Evolutionary conservation across 1,140 invertebrate species (phyloP).

Genomic region (Habropoda laboriosa): DNA sequence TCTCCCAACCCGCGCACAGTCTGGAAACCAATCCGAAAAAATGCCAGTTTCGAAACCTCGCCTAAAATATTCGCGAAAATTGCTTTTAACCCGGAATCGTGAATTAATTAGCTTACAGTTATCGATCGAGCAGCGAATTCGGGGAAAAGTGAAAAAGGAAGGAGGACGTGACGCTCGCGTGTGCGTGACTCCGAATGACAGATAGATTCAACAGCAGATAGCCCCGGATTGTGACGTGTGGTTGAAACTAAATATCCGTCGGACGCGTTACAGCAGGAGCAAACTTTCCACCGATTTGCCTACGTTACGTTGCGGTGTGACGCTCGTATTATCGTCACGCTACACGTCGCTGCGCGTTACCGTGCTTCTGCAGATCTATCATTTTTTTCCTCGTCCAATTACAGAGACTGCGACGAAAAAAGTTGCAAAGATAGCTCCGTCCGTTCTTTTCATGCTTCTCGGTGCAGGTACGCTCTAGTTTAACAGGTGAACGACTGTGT

Average conservation of each 20-base stretch:
- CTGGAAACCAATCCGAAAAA: slow-evolving; percentile 71
- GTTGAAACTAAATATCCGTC: slow-evolving; percentile 29
- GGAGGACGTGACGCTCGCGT: slow-evolving; percentile 4
- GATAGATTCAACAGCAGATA: not conserved
- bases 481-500: no score
- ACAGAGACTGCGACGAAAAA: no score
- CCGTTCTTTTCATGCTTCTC: no score
- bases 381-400: not conserved
- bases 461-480: no score
- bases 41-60: slow-evolving; percentile 69
- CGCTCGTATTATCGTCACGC: not conserved
- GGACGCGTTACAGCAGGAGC: slow-evolving; percentile 15
- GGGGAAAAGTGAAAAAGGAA: slow-evolving; percentile 23
- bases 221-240: slow-evolving; percentile 1
- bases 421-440: not conserved
- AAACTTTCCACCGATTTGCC: slow-evolving; percentile 20
- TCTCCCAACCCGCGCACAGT: slow-evolving; percentile 35
- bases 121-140: no score
- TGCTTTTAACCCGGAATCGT: no score
- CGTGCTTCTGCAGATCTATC: not conserved
- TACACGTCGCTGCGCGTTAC: not conserved
- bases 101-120: slow-evolving; percentile 6
- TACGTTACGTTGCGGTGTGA: not conserved
- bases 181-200: not conserved
- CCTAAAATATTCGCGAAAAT: slow-evolving; percentile 58